Base-by-base conservation (phyloP, 2,888 invertebrate species). In the Deilephila porcellus region DNA sequence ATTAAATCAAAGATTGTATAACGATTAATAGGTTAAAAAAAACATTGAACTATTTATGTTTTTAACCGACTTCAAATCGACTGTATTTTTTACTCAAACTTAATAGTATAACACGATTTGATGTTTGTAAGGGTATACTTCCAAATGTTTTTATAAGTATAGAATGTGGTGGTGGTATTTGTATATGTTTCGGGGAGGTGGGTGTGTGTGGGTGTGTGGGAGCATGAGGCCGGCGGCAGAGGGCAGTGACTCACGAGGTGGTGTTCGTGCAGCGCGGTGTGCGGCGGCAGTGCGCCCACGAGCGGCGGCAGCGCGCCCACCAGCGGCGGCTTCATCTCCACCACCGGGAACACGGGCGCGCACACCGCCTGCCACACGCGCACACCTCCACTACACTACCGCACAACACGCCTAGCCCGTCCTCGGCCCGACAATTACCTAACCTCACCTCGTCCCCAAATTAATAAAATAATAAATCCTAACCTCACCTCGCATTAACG, bases 231-330 rank as follows among this genome's bases (percentile, higher is more conserved):
- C 70, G 8, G 52, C 32, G 80, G 79, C 75, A 77, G 78, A 84
- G 74, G 76, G 88, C 71, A 73, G 14, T 14, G 80, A 92, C 95
- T 95, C 95, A 95, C 95, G 86, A 93, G 95, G 95, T 96, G 96
- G 95, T 95, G 96, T 86, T 95, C 96, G 95, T 95, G 96, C 89
- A 95, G 95, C 95, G 95, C 20, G 60, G n/a, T 20, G 25, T 60
- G 94, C 93, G 93, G 95, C 95, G 93, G 95, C 95, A 95, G 93
- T 93, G 94, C 90, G 85, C 95, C 67, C 45, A 67, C 94, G 85
- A 90, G 93, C 84, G 94, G 94, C 80, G 95, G 94, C 89, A 94
- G 90, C 80, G 94, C 94, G 88, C 91, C 93, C 88, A 91, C 93
- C 70, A 94, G 92, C 79, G 95, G 94, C 86, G 94, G 92, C 91